These are phyloP conservation scores for Orius insidiosus DNA, from an alignment of 1,140 invertebrate genomes.

Conservation along the genomic window DNA sequence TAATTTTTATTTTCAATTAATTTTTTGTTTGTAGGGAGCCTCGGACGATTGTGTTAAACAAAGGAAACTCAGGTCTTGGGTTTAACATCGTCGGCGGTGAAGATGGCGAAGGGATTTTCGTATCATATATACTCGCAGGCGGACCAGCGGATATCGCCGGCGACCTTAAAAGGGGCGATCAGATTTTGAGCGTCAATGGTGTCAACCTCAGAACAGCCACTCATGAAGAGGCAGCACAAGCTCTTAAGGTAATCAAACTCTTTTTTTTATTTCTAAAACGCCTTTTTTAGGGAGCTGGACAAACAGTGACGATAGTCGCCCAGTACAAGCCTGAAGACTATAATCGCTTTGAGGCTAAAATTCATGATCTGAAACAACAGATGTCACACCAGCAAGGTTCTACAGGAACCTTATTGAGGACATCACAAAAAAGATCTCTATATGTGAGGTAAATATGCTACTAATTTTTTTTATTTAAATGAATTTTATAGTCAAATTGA, in stretches of 20 bases:
- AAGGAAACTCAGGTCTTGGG: slow-evolving; percentile 64
- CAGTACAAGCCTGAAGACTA: slow-evolving; percentile 95
- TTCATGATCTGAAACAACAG: slow-evolving; percentile 89
- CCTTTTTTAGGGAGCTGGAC: slow-evolving; percentile 59
- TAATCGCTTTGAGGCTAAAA: slow-evolving; percentile 95
- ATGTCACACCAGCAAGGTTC: slow-evolving; percentile 43
- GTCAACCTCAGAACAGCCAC: slow-evolving; percentile 75
- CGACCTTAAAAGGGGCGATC: slow-evolving; percentile 75
- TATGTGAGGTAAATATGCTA: too few species aligned
- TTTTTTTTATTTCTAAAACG: slow-evolving; percentile 13
- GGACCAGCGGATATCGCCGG: slow-evolving; percentile 88
- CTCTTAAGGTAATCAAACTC: slow-evolving; percentile 89
- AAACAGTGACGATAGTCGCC: slow-evolving; percentile 82
- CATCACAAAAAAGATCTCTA: slow-evolving; percentile 49
- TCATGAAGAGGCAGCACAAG: slow-evolving; percentile 90
- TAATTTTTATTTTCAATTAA: slow-evolving; percentile 13
- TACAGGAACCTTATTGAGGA: slow-evolving; percentile 54
- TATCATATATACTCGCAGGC: slow-evolving; percentile 91
- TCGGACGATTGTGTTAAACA: slow-evolving; percentile 67
- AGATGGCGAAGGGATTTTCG: slow-evolving; percentile 96
- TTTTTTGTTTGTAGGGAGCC: slow-evolving; percentile 48
- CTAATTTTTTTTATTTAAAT: too few species aligned
- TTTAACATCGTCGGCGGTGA: slow-evolving; percentile 99
- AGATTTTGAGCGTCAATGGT: slow-evolving; percentile 82
- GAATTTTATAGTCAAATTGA: too few species aligned